These are phyloP conservation scores for Bactericera cockerelli DNA, from an alignment of 1,140 invertebrate genomes.

Conservation along the genomic window DNA sequence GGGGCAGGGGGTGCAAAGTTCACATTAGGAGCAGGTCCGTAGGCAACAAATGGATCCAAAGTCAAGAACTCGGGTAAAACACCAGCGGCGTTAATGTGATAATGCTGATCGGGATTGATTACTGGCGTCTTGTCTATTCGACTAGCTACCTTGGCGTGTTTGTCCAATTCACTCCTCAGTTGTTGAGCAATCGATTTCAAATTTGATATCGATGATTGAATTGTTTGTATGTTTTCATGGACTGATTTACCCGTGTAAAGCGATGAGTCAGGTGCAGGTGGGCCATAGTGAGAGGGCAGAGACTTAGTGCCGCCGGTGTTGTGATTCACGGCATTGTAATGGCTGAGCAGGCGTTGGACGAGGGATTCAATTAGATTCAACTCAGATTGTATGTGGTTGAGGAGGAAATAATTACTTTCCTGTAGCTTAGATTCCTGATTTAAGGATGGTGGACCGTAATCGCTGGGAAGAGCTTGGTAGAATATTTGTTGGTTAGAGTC, in stretches of 20 bases:
- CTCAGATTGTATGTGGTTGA: not conserved
- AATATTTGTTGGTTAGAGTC: not conserved
- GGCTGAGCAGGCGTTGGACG: not conserved
- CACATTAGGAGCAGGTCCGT: not conserved
- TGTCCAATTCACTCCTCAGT: not conserved
- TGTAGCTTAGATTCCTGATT: too few relatives aligned
- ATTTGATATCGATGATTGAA: not conserved
- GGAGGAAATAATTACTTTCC: not conserved
- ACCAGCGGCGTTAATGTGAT: not conserved
- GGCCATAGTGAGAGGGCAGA: not conserved
- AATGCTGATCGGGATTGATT: not conserved
- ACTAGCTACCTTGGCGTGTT: not conserved
- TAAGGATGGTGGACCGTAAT: not conserved
- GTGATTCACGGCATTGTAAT: not conserved
- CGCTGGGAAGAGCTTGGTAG: not conserved
- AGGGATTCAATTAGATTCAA: not conserved
- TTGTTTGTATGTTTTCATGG: not conserved
- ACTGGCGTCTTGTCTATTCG: not conserved
- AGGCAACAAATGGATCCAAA: not conserved
- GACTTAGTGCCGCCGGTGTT: not conserved
- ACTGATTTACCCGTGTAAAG: not conserved
- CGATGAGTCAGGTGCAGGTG: not conserved
- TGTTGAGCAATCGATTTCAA: not conserved
- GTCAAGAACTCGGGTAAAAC: not conserved
- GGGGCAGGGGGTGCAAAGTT: slow-evolving; percentile 6